Conservation (phyloP, 1,140 invertebrate species). For the Temnothorax longispinosus region DNA sequence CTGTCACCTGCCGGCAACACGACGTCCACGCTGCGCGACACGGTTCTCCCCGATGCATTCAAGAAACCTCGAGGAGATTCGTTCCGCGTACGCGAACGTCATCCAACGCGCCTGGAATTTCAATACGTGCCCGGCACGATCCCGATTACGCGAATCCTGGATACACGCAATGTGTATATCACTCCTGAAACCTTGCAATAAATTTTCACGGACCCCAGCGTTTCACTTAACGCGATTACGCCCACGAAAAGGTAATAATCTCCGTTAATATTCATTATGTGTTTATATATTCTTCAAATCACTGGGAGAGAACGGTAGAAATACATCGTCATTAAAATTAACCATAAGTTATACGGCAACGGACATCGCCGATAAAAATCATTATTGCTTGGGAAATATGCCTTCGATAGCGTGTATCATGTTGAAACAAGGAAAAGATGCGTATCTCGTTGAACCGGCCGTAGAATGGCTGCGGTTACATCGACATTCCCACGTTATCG, state of each 20-base stretch:
- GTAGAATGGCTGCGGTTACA: no score
- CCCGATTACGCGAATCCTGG: background rate
- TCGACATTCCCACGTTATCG: constrained; percentile 67
- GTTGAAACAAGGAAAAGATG: background rate
- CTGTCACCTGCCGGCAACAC: constrained; percentile 63
- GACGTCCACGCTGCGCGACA: constrained; percentile 44
- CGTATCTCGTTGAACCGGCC: background rate
- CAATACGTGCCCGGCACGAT: constrained; percentile 18
- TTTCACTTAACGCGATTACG: constrained; percentile 11
- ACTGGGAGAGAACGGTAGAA: background rate
- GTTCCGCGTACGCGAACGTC: constrained; percentile 62
- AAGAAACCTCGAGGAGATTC: constrained; percentile 55
- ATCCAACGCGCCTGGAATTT: constrained; percentile 51
- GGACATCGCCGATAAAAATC: background rate
- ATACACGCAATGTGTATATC: background rate
- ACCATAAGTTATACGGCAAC: background rate
- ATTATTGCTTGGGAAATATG: background rate
- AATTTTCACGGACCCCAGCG: background rate
- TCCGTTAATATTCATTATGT: background rate
- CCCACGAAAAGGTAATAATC: background rate
- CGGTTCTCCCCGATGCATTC: constrained; percentile 36
- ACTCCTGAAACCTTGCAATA: background rate
- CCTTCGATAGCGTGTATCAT: background rate
- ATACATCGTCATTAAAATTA: background rate
- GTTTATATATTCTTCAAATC: background rate